A percentile compares a stretch with the other conserved stretches of the same genome.
phyloP scores from a whole-genome alignment of 2,113 vertebrate species.

The Taurulus bubalis region DNA sequence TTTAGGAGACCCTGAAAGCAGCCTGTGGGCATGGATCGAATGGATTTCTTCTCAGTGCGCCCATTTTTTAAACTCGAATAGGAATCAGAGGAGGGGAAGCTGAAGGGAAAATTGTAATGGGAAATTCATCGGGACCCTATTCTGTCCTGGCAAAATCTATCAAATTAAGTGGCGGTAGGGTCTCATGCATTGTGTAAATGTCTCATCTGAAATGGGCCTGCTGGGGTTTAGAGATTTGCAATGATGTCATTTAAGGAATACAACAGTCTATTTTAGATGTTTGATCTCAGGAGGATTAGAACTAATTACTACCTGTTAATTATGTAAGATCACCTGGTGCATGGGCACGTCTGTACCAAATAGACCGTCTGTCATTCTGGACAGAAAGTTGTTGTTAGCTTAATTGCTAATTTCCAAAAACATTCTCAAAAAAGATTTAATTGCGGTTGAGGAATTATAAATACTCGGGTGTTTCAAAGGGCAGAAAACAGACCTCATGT shows the following conservation, averaged over 20 bases:
- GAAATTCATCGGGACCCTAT: slow-evolving; percentile 59
- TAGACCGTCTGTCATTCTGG: background rate
- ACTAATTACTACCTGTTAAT: background rate
- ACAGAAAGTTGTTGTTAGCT: background rate
- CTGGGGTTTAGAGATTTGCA: slow-evolving; percentile 37
- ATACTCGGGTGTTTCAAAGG: slow-evolving; percentile 28
- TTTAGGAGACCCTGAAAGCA: slow-evolving; percentile 75
- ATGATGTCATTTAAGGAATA: slow-evolving; percentile 5
- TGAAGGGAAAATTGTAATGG: slow-evolving; percentile 54
- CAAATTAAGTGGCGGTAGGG: slow-evolving; percentile 41
- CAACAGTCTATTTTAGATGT: background rate
- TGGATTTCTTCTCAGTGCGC: slow-evolving; percentile 74
- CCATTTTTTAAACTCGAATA: slow-evolving; percentile 75
- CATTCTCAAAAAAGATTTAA: slow-evolving; percentile 23
- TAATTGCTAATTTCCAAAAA: slow-evolving; percentile 28
- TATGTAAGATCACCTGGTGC: background rate
- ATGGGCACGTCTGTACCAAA: no score
- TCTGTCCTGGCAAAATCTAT: slow-evolving; percentile 48
- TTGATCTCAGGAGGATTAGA: background rate
- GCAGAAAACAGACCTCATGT: slow-evolving; percentile 4
- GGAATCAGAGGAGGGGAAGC: slow-evolving; percentile 60
- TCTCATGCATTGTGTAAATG: slow-evolving; percentile 62
- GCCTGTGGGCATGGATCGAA: slow-evolving; percentile 71
- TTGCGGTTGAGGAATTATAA: background rate
- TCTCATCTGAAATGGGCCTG: slow-evolving; percentile 12